Base-by-base conservation (phyloP, 2,888 invertebrate genomes). In the Exocentrus adspersus region DNA sequence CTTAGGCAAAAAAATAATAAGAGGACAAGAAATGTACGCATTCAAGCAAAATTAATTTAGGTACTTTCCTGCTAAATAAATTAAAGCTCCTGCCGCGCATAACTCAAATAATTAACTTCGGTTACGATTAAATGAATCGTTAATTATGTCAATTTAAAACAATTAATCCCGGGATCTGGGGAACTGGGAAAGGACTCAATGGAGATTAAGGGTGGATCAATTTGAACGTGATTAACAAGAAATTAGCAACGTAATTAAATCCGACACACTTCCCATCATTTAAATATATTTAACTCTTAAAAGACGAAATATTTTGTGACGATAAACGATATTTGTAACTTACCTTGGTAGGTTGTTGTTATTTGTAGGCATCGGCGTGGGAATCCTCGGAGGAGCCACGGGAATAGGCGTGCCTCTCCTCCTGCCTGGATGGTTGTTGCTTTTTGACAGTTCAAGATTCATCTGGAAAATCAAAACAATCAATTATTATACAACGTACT, bases 371-470 rank as follows among this genome's bases (percentile, higher is more conserved):
- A 86, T 86, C 1, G 86, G 86, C 45, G 86, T 86, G 30, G 86
- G 86, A 42, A 86, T 84, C 63, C 86, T 80, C 30, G 86, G 86
- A 30, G 86, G 86, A 61, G 84, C 83, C 21, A 86, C 86, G 1
- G 86, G 86, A 73, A 86, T 85, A 12, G 86, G 80, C 5, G 82
- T 81, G 7, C 73, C 75, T 59, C 80, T 75, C 62, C 82, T 72
- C 37, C 59, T 64, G 0, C 58, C 51, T 19, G 67, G 67, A 12
- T 60, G 59, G 32, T 45, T 52, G 17, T 37, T 52, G 30, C 54
- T 53, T 17, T 50, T 56, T n/a, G 69, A 67, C 7, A 66, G 45
- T 17, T 72, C 73, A 9, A 62, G 63, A 60, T 64, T 72, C 68
- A 73, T 71, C 74, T 75, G 69, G n/a, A n/a, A 9, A 74, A 74